phyloP scores from a whole-genome alignment of 2,888 invertebrate species.

The Crioceris asparagi region DNA sequence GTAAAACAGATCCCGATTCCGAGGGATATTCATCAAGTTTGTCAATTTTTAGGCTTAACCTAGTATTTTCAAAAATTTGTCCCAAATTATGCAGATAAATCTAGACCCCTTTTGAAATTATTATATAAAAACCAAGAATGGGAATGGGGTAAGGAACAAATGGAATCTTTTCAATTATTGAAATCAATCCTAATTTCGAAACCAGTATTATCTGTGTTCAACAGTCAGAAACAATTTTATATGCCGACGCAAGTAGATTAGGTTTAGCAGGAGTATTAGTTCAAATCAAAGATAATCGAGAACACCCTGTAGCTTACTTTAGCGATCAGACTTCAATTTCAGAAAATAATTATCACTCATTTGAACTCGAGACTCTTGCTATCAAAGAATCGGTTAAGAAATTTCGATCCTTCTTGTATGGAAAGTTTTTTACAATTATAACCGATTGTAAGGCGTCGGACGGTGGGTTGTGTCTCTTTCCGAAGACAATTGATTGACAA shows the following conservation, averaged over 20 bases:
- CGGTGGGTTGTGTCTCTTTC: too few relatives aligned
- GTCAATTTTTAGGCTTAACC: conserved; percentile 8
- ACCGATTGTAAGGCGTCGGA: too few relatives aligned
- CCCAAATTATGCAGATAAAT: conserved; percentile 7
- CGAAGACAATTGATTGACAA: too few relatives aligned
- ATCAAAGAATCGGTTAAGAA: conserved; percentile 2
- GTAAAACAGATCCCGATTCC: conserved; percentile 7
- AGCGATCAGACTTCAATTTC: conserved; percentile 9
- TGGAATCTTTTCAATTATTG: conserved; percentile 4
- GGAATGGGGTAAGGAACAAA: conserved; percentile 9
- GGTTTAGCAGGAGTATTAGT: conserved; percentile 14
- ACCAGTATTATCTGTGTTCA: conserved; percentile 13
- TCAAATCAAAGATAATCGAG: conserved; percentile 8
- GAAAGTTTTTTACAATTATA: conserved; percentile 3
- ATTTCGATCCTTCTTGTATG: conserved; percentile 4
- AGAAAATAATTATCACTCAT: conserved; percentile 15
- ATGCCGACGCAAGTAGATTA: conserved; percentile 14
- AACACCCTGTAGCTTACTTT: conserved; percentile 11
- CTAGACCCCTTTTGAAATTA: conserved; percentile 2
- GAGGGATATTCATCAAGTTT: conserved; percentile 5
- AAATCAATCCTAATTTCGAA: conserved; percentile 3
- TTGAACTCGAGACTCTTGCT: conserved; percentile 13
- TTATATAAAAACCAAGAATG: conserved; percentile 7
- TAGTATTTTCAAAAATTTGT: conserved; percentile 8
- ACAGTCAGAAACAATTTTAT: conserved; percentile 9